Percentiles rank a stretch among this genome's conserved stretches.
Conservation (phyloP, 2,113 vertebrate species). For the Illadopsis cleaveri region DNA sequence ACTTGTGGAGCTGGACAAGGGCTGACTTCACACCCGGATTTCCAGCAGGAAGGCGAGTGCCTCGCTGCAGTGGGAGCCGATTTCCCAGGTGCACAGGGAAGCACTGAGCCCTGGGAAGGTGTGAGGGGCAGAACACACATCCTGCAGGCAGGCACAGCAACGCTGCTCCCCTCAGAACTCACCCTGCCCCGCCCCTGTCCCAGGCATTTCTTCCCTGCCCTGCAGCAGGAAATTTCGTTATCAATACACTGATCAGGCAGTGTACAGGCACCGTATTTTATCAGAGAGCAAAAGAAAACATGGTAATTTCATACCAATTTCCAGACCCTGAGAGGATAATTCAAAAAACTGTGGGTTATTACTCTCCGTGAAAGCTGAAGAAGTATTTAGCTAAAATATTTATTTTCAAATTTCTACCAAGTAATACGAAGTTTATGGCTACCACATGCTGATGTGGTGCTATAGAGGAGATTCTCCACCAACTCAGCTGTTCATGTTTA, state of each 20-base stretch:
- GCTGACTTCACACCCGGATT: not conserved
- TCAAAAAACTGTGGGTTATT: not conserved
- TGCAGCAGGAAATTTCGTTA: not conserved
- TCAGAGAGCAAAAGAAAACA: not conserved
- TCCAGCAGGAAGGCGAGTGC: not conserved
- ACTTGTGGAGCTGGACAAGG: not conserved
- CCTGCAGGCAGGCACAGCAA: not conserved
- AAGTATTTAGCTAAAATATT: not conserved
- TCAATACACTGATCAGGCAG: not conserved
- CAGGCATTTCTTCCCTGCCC: not conserved
- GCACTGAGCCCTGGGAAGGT: not conserved
- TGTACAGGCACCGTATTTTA: not conserved
- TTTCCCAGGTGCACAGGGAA: not conserved
- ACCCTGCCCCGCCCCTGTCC: not conserved
- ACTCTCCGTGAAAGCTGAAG: not conserved
- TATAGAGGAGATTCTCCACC: not conserved
- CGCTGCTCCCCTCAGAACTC: not conserved
- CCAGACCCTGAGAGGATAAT: not conserved
- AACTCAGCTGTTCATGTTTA: not conserved
- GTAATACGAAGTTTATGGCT: not conserved
- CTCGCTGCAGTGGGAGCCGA: fast-evolving
- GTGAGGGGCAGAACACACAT: fast-evolving
- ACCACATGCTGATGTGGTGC: not conserved
- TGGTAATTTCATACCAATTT: not conserved
- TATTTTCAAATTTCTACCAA: not conserved